These are phyloP conservation scores for Geococcyx californianus DNA, from an alignment of 2,113 vertebrate species.

Conservation along the genomic window DNA sequence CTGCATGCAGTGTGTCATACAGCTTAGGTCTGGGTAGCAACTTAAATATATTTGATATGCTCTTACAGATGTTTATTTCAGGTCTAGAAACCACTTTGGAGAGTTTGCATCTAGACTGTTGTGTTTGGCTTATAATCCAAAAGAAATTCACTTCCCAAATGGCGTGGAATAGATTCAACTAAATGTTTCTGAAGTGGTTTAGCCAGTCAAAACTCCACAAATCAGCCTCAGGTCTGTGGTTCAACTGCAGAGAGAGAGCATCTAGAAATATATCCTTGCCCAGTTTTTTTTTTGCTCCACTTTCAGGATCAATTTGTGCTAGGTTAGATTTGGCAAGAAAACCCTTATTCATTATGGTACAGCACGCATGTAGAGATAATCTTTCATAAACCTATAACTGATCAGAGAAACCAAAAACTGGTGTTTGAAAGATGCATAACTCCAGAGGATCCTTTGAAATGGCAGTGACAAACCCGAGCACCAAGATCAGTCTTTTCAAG, in stretches of 20 bases:
- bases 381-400: neutral
- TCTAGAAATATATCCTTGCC: neutral
- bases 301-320: neutral
- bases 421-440: neutral
- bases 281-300: neutral
- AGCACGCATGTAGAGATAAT: neutral
- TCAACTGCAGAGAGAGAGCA: neutral
- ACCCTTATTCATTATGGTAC: neutral
- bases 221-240: neutral
- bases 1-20: neutral
- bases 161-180: neutral
- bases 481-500: neutral
- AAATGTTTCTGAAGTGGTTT: neutral
- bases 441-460: neutral
- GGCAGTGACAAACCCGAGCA: neutral
- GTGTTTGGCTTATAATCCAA: neutral
- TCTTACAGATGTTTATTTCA: neutral
- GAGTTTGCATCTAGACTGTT: neutral
- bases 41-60: neutral
- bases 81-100: neutral
- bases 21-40: neutral
- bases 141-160: neutral
- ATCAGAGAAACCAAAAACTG: neutral
- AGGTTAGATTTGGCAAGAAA: neutral
- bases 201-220: neutral